Percentiles rank a stretch among this genome's conserved stretches.
Evolutionary conservation across 2,113 vertebrate genomes (phyloP).

Genomic region (Saccopteryx leptura): DNA sequence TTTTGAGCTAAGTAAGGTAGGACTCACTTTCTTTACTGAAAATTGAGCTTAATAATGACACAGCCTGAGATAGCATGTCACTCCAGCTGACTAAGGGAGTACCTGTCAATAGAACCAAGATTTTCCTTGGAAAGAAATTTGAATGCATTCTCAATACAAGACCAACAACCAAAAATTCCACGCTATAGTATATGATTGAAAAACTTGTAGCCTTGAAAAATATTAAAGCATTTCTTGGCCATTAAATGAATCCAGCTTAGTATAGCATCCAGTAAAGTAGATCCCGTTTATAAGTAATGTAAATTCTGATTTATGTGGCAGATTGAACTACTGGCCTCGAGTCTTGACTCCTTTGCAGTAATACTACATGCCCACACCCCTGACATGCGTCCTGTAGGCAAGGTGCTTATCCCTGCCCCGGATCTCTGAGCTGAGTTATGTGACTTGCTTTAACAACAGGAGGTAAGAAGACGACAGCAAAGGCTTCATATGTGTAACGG

Average conservation of each 20-base stretch:
- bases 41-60: constrained; percentile 28
- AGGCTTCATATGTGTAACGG: neutral
- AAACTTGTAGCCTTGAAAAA: constrained; percentile 24
- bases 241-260: constrained; percentile 3
- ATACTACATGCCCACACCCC: neutral
- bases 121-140: constrained; percentile 37
- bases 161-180: constrained; percentile 41
- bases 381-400: neutral
- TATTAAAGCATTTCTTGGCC: neutral
- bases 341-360: neutral
- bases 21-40: constrained; percentile 14
- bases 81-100: neutral
- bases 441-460: constrained; percentile 1
- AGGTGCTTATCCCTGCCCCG: neutral
- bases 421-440: neutral
- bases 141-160: neutral
- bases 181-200: neutral
- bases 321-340: neutral
- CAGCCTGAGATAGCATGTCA: neutral
- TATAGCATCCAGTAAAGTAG: constrained; percentile 21
- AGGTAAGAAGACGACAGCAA: neutral
- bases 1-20: neutral
- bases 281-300: neutral
- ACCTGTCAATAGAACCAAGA: constrained; percentile 25
- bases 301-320: neutral